These are phyloP conservation scores for Phalacrocorax brasilianus DNA, from an alignment of 2,113 vertebrate species.

Conservation along the genomic window DNA sequence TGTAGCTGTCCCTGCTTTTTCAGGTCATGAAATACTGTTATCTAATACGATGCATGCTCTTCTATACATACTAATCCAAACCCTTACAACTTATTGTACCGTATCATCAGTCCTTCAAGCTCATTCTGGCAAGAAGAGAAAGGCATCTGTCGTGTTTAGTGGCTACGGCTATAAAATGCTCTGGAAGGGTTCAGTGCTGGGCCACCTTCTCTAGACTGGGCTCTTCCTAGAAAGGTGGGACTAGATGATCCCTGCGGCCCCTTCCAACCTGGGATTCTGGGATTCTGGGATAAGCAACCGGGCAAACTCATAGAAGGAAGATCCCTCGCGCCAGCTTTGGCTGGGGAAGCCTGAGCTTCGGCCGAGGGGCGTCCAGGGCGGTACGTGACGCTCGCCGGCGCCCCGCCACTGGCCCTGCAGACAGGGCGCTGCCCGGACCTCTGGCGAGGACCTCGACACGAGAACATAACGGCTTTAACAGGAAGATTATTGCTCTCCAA, in stretches of 20 bases:
- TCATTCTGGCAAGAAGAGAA: neutral
- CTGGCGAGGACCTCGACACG: neutral
- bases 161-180: neutral
- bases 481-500: neutral
- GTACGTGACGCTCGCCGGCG: rapidly evolving
- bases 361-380: rapidly evolving
- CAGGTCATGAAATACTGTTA: neutral
- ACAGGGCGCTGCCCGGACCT: neutral
- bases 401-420: neutral
- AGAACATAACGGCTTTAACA: neutral
- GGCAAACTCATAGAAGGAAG: neutral
- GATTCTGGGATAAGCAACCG: neutral
- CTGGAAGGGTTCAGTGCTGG: neutral
- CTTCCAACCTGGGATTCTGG: no score
- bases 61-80: neutral
- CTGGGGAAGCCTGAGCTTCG: rapidly evolving
- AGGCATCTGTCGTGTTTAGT: neutral
- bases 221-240: no score
- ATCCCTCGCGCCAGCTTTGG: neutral
- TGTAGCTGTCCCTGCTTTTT: neutral
- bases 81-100: neutral
- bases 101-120: neutral
- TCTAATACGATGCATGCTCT: neutral
- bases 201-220: no score
- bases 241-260: no score